Evolutionary conservation across 2,797 vertebrate species (phyloP).

Genomic region (Mus spretus): DNA sequence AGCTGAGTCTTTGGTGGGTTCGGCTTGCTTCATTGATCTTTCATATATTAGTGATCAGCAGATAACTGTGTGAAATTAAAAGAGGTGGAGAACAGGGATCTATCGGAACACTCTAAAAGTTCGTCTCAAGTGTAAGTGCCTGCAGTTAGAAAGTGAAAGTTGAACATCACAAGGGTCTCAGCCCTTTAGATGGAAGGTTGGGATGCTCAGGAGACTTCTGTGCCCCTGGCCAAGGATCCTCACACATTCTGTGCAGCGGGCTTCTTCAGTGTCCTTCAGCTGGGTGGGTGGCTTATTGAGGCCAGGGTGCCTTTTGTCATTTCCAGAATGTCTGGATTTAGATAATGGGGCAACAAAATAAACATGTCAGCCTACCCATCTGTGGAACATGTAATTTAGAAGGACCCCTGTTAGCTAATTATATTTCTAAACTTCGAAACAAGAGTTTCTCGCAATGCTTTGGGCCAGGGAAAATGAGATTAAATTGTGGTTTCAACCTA

Average conservation of each 20-base stretch:
- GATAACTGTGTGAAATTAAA: constrained; percentile 24
- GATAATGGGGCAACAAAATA: constrained; percentile 28
- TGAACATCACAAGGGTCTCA: not conserved
- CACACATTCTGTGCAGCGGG: not conserved
- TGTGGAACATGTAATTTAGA: constrained; percentile 62
- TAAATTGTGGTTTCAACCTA: constrained; percentile 52
- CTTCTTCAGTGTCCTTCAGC: not conserved
- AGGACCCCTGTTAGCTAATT: constrained; percentile 53
- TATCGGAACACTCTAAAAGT: not conserved
- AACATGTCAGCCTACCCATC: not conserved
- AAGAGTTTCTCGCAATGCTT: constrained; percentile 10
- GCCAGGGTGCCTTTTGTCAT: not conserved
- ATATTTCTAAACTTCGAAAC: constrained; percentile 74
- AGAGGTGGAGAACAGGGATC: not conserved
- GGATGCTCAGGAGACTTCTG: not conserved
- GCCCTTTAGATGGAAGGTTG: not conserved
- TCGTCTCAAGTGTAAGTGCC: not conserved
- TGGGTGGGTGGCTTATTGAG: not conserved
- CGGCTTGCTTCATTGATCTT: not conserved
- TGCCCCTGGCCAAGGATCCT: not conserved
- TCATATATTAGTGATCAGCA: not conserved
- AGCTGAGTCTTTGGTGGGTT: not conserved
- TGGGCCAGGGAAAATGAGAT: constrained; percentile 64
- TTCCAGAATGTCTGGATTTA: constrained; percentile 46
- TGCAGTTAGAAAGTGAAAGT: not conserved